Evolutionary conservation across 1,140 invertebrate genomes (phyloP), one percentile per base, ranked within the genome.

Genomic region (Euschistus heros): DNA sequence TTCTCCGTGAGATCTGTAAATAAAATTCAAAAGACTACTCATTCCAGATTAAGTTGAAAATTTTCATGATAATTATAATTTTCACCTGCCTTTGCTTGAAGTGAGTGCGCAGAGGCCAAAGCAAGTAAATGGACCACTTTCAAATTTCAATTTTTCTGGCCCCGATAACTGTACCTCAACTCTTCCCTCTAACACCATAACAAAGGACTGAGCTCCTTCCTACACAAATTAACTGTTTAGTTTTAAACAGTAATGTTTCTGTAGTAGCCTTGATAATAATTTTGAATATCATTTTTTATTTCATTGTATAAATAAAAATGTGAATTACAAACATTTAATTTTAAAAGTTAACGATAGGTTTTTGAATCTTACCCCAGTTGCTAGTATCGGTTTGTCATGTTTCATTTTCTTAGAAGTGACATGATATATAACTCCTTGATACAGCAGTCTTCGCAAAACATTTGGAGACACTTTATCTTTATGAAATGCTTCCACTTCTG

Each of bases 101-200:
- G 26, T 18, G 14, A 68, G 46, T n/a, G 61, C 50, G n/a, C 47
- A 44, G 33, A 70, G 47, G 47, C 66, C 66, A 59, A 68, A 67
- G 54, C 68, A 69, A 8, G 59, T 55, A 57, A 69, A 69, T 27
- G 66, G 61, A 2, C 65, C 68, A 62, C 57, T 54, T 42, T 67
- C 62, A 46, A 66, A 69, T 17, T 54, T 64, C 14, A 69, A 42
- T n/a, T 63, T 66, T 18, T 68, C 67, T 8, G 54, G 47, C 2
- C 65, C 67, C 1, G 65, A 54, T 15, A 66, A 18, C 2, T 22
- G 14, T 0, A 68, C 65, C 46, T 66, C 47, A 8, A 65, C 65
- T 64, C 54, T 54, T 18, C 67, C 67, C 52, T 68, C 67, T 17
- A 68, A 42, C 1, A 68, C 54, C 65, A 68, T 66, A 14, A 68